These are phyloP conservation scores for Scaptomyza graminum DNA, from an alignment of 1,140 invertebrate genomes.

Conservation along the genomic window DNA sequence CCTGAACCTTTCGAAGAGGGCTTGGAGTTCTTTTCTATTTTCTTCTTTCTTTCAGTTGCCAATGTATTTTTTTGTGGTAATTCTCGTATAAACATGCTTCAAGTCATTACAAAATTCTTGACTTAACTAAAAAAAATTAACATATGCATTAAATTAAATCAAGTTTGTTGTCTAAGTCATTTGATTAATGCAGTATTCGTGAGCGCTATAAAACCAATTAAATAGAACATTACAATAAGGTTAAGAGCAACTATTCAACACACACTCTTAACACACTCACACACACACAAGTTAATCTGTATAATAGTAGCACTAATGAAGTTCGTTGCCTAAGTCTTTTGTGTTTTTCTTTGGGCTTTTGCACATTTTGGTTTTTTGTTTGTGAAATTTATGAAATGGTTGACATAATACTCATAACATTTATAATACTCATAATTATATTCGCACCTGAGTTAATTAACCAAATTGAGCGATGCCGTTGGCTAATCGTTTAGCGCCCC, in stretches of 20 bases:
- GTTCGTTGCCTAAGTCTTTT: constrained; percentile 30
- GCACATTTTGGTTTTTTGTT: constrained; percentile 14
- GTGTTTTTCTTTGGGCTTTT: neutral
- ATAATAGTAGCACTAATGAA: constrained; percentile 3
- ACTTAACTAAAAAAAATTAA: neutral
- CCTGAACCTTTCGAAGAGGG: no score
- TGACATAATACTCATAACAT: constrained; percentile 42
- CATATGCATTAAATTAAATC: neutral
- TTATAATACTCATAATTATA: constrained; percentile 11
- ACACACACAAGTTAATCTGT: neutral
- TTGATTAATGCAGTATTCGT: neutral
- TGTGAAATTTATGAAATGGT: constrained; percentile 19
- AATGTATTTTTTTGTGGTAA: no score
- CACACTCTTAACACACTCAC: neutral
- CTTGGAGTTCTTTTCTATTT: no score
- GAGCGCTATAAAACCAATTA: neutral
- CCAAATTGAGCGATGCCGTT: constrained; percentile 51
- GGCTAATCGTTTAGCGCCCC: constrained; percentile 44
- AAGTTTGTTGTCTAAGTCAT: neutral
- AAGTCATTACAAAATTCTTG: no score
- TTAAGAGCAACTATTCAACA: neutral
- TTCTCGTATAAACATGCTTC: neutral
- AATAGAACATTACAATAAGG: neutral
- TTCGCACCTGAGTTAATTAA: constrained; percentile 66
- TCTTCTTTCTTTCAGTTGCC: no score